phyloP scores from a whole-genome alignment of 2,113 vertebrate genomes.

The Chaenocephalus aceratus region DNA sequence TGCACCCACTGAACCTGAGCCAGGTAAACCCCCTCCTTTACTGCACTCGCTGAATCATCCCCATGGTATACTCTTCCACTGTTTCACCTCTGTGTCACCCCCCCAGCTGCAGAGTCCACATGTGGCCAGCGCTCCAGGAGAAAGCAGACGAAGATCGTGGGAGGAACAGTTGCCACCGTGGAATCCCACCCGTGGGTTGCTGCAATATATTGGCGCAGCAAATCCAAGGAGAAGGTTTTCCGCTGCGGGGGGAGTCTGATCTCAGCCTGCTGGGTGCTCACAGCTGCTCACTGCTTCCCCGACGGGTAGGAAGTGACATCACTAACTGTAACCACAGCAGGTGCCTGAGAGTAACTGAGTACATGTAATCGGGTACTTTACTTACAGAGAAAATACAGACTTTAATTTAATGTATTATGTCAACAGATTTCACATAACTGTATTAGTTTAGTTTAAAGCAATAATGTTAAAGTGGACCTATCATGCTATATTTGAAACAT shows the following conservation, averaged over 20 bases:
- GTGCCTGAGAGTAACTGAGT: background rate
- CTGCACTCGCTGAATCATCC: background rate
- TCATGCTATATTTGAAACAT: no score
- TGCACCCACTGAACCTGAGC: constrained; percentile 4
- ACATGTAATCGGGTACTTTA: no score
- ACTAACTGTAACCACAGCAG: background rate
- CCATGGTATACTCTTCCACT: rapidly evolving
- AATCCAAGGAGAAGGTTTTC: constrained; percentile 66
- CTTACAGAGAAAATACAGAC: no score
- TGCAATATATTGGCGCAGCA: constrained; percentile 83
- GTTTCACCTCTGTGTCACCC: background rate
- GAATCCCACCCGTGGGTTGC: constrained; percentile 94
- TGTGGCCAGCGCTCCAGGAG: constrained; percentile 87
- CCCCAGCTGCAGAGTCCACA: constrained; percentile 45
- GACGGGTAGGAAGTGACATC: constrained; percentile 61
- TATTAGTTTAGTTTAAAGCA: no score
- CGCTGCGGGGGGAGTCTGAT: constrained; percentile 92
- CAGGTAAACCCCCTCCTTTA: constrained; percentile 38
- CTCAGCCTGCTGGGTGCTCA: constrained; percentile 92
- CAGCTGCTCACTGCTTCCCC: constrained; percentile 92
- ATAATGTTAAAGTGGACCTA: no score
- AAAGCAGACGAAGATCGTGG: constrained; percentile 89
- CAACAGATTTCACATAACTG: no score
- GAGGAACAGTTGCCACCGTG: constrained; percentile 81
- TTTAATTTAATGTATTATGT: no score